phyloP scores from a whole-genome alignment of 1,140 invertebrate genomes.

The Drosophila quadrilineata region DNA sequence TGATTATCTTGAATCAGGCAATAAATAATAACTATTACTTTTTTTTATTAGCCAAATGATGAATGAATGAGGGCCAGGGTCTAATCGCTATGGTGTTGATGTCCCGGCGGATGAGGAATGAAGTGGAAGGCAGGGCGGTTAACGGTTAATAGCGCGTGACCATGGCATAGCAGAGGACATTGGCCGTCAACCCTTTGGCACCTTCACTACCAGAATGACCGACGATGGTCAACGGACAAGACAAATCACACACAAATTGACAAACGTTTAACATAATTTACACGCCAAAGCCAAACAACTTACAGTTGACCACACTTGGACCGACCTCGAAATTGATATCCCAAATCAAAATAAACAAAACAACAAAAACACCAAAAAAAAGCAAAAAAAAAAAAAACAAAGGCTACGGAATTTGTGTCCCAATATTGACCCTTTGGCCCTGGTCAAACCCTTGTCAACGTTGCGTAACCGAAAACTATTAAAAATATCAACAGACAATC shows the following conservation, averaged over 20 bases:
- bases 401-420: slow-evolving; percentile 8
- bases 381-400: too few relatives aligned
- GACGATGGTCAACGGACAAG: slow-evolving; percentile 29
- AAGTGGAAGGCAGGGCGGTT: background rate
- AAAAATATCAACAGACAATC: slow-evolving; percentile 73
- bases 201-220: slow-evolving; percentile 33
- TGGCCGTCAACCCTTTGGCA: slow-evolving; percentile 61
- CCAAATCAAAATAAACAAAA: too few relatives aligned
- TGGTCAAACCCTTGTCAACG: slow-evolving; percentile 72
- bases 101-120: too few relatives aligned
- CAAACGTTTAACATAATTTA: slow-evolving; percentile 79
- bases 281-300: slow-evolving; percentile 65
- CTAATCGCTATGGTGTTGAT: background rate
- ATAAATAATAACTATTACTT: too few relatives aligned
- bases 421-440: slow-evolving; percentile 67
- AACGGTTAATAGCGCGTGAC: slow-evolving; percentile 59
- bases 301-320: slow-evolving; percentile 57
- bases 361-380: too few relatives aligned
- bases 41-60: too few relatives aligned
- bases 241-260: slow-evolving; percentile 77
- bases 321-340: too few relatives aligned
- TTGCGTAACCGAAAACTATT: slow-evolving; percentile 77
- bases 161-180: slow-evolving; percentile 34
- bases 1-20: too few relatives aligned
- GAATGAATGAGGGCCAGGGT: background rate